Percentiles rank a stretch among this genome's conserved stretches.
These are phyloP conservation scores for Thera obeliscata DNA, from an alignment of 2,888 invertebrate genomes.

Conservation along the genomic window DNA sequence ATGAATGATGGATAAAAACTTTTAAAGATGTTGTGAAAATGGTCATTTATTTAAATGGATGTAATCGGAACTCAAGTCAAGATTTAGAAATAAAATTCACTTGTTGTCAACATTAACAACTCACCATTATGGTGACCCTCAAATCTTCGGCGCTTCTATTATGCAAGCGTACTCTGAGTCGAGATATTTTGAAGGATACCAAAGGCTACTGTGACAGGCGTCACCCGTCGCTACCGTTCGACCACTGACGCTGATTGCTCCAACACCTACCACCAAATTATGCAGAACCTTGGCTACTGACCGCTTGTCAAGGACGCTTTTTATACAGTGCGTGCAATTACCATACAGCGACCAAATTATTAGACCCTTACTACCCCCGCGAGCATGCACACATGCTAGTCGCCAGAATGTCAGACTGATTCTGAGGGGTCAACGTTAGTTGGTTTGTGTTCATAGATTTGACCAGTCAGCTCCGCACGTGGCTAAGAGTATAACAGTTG, in stretches of 20 bases:
- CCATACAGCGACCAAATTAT: constrained; percentile 50
- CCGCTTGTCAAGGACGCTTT: constrained; percentile 71
- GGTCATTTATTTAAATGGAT: constrained; percentile 1
- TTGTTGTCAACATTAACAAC: constrained; percentile 40
- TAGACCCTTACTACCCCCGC: constrained; percentile 50
- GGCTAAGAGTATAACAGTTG: constrained; percentile 57
- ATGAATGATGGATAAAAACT: background rate
- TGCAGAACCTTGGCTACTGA: constrained; percentile 78
- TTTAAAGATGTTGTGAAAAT: constrained; percentile 8
- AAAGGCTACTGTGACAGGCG: constrained; percentile 51
- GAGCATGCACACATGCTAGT: constrained; percentile 51
- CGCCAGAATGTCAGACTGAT: constrained; percentile 38
- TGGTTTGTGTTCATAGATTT: constrained; percentile 50
- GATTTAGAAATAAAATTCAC: constrained; percentile 1
- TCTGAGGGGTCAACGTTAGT: constrained; percentile 48
- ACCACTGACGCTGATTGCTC: constrained; percentile 68
- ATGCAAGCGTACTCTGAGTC: constrained; percentile 70
- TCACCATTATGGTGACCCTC: constrained; percentile 72
- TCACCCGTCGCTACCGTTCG: constrained; percentile 55
- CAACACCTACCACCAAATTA: constrained; percentile 68
- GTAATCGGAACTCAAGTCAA: constrained; percentile 7
- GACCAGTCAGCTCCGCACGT: constrained; percentile 58
- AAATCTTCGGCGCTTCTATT: constrained; percentile 72
- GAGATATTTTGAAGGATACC: constrained; percentile 65
- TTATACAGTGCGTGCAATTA: constrained; percentile 76